A percentile compares a stretch with the other conserved stretches of the same genome.
phyloP scores from a whole-genome alignment of 2,113 vertebrate genomes.

The Sterrhoptilus dennistouni region DNA sequence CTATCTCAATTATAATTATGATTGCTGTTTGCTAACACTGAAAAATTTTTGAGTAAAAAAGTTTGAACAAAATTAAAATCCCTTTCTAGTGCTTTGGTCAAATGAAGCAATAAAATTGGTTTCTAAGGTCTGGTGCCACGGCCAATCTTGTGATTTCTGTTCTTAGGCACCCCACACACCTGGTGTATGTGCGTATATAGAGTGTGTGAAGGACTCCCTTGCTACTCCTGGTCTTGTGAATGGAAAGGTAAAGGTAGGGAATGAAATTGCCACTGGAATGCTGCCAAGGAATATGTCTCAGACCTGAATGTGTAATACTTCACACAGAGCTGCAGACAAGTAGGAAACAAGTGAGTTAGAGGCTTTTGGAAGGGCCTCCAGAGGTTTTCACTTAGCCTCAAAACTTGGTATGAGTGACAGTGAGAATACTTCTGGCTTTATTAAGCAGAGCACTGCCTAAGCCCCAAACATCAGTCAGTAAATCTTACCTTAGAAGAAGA shows the following conservation, averaged over 20 bases:
- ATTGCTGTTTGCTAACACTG: not conserved
- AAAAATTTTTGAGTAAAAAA: not conserved
- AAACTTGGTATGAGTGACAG: not conserved
- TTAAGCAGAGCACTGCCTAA: not conserved
- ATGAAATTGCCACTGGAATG: not conserved
- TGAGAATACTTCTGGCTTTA: not conserved
- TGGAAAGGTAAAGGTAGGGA: not conserved
- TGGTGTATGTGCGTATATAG: too few species aligned
- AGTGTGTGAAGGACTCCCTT: not conserved
- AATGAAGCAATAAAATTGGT: rapidly evolving
- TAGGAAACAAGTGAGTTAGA: not conserved
- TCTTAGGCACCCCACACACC: not conserved
- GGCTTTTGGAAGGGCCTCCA: not conserved
- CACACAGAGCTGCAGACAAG: not conserved
- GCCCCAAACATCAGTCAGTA: not conserved
- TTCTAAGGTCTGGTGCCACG: not conserved
- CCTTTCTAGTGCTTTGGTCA: not conserved
- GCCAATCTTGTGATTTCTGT: not conserved
- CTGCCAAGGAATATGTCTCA: not conserved
- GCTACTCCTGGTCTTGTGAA: not conserved
- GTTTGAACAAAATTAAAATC: not conserved
- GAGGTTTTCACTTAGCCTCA: not conserved
- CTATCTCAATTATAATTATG: not conserved
- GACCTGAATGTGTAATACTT: not conserved
- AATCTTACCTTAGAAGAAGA: not conserved